phyloP scores from a whole-genome alignment of 2,797 vertebrate genomes.

The Acrossocheilus wenchowensis region DNA sequence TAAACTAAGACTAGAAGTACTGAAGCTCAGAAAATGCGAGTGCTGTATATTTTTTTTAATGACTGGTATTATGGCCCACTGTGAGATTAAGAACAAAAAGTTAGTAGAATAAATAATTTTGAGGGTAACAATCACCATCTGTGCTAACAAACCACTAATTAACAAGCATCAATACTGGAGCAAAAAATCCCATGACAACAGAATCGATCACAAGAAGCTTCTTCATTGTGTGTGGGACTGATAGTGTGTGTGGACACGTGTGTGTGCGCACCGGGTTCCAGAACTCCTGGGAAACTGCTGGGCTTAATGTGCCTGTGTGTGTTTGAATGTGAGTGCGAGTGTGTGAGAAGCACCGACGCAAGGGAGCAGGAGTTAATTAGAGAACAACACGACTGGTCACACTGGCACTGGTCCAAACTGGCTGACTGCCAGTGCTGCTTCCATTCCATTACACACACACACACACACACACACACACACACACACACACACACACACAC shows the following conservation, averaged over 20 bases:
- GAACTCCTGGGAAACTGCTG: slow-evolving; percentile 53
- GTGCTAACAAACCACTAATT: slow-evolving; percentile 52
- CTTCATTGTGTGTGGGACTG: slow-evolving; percentile 28
- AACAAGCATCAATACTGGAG: slow-evolving; percentile 41
- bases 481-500: slow-evolving; percentile 8
- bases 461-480: slow-evolving; percentile 23
- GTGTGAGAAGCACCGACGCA: slow-evolving; percentile 48
- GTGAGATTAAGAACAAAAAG: background rate
- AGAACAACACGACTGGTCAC: slow-evolving; percentile 61
- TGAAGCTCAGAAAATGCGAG: background rate
- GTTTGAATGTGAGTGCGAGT: slow-evolving; percentile 24
- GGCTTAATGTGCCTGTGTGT: slow-evolving; percentile 47
- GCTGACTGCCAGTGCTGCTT: slow-evolving; percentile 60
- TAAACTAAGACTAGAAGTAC: background rate
- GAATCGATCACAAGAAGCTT: slow-evolving; percentile 54
- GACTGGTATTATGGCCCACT: background rate
- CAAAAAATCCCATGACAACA: slow-evolving; percentile 54
- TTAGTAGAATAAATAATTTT: background rate
- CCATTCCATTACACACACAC: slow-evolving; percentile 39
- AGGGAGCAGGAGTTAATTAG: slow-evolving; percentile 65
- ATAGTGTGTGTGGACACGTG: slow-evolving; percentile 36
- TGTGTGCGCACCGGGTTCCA: slow-evolving; percentile 4
- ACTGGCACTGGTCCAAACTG: slow-evolving; percentile 68
- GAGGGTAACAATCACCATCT: slow-evolving; percentile 19
- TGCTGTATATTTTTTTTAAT: background rate